Conservation (phyloP, 2,888 invertebrate genomes). For the Drosophila acutilabella region DNA sequence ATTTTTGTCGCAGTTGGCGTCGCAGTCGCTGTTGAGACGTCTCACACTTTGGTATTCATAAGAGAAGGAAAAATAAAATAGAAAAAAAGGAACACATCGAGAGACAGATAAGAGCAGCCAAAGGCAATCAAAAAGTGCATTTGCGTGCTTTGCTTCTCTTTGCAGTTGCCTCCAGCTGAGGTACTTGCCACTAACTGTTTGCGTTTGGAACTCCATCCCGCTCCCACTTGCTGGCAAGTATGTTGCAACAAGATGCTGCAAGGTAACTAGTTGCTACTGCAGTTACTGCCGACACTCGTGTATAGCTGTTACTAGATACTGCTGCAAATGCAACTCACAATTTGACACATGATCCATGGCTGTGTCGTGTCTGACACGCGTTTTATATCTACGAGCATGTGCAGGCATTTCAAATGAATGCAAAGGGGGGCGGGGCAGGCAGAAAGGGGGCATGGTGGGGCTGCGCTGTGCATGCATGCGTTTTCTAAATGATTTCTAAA, state of each 20-base stretch:
- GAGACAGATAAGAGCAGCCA: constrained; percentile 59
- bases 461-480: constrained; percentile 77
- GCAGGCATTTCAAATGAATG: constrained; percentile 28
- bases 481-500: constrained; percentile 73
- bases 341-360: constrained; percentile 79
- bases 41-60: constrained; percentile 66
- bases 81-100: constrained; percentile 51
- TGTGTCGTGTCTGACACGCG: constrained; percentile 78
- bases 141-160: constrained; percentile 76
- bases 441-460: constrained; percentile 39
- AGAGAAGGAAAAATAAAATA: constrained; percentile 28
- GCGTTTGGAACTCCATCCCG: neutral
- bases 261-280: constrained; percentile 63
- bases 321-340: constrained; percentile 72
- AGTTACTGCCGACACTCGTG: constrained; percentile 20
- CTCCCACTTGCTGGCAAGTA: neutral
- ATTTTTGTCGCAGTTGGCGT: neutral
- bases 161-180: constrained; percentile 49
- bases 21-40: constrained; percentile 25
- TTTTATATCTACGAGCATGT: constrained; percentile 65
- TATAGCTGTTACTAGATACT: constrained; percentile 25
- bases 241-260: constrained; percentile 26
- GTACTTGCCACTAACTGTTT: constrained; percentile 26
- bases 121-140: constrained; percentile 78
- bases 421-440: neutral